Evolutionary conservation across 2,113 vertebrate species (phyloP), one percentile per base, ranked within the genome.

Genomic region (Cercopithecus mona): DNA sequence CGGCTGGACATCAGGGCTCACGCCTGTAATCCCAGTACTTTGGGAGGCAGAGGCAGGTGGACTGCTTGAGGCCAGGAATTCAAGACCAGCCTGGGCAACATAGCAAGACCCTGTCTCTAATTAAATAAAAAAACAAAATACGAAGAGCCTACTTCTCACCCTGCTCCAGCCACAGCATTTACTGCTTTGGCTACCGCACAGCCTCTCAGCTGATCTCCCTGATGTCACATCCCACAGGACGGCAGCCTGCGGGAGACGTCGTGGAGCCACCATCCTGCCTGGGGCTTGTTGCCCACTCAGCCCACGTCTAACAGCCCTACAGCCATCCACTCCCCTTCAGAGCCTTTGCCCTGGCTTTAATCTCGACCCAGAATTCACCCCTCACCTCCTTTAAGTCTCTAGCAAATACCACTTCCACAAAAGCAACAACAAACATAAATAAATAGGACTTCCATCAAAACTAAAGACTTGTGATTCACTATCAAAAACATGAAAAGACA

Each of bases 201-300:
- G 87, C 52, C 38, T 50, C 59, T 48, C 13, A n/a, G 11, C 57
- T 3, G 10, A 43, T 64, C 76, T 64, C 70, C 73, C 68, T 9
- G 11, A 48, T 4, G 6, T 18, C 7, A 40, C 13, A 45, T 38
- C 14, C 38, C 11, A 27, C 45, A 70, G 64, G 84, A 73, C 48
- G 25, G 45, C 86, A 75, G 43, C 61, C 82, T 50, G 48, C 3
- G 48, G 35, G 57, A 18, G 45, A 16, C 8, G 1, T 8, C 45
- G 0, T 0, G 1, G 30, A 50, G 35, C 16, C 8, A 30, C 50
- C 43, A 38, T 1, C 11, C 87, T 9, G 20, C 55, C 85, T 57
- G 73, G 43, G 35, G 17, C 35, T 22, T 27, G 9, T 3, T 8
- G 14, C 55, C 16, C 83, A 6, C 5, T 30, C 79, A 9, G 22